These are phyloP conservation scores for Microctenopoma stevenorrisi DNA, from an alignment of 2,797 vertebrate genomes.

Conservation along the genomic window DNA sequence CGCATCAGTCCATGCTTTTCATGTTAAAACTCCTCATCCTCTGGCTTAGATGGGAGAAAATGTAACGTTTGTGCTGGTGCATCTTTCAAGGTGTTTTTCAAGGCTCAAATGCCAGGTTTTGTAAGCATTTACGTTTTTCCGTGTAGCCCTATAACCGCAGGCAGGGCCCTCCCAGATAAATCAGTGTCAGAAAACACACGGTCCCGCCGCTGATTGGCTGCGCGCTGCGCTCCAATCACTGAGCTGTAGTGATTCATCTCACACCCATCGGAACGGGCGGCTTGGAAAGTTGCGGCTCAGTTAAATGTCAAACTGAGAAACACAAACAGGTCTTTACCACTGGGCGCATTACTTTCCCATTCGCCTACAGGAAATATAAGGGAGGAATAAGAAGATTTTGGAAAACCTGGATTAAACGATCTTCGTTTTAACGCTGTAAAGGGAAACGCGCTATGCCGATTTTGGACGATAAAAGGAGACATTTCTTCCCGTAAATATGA, in stretches of 20 bases:
- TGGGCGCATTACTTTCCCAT: background rate
- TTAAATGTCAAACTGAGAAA: constrained; percentile 15
- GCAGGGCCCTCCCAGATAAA: constrained; percentile 48
- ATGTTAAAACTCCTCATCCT: background rate
- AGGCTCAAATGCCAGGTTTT: background rate
- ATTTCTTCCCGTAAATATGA: background rate
- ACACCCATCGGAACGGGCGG: constrained; percentile 35
- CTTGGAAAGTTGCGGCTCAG: constrained; percentile 32
- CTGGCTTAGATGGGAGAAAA: background rate
- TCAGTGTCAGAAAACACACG: constrained; percentile 61
- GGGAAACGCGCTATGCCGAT: background rate
- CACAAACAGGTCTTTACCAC: background rate
- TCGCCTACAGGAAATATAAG: background rate
- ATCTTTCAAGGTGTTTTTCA: background rate
- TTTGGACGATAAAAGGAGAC: background rate
- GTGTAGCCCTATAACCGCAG: background rate
- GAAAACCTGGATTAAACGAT: constrained; percentile 4
- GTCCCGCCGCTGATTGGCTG: constrained; percentile 74
- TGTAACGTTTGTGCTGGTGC: background rate
- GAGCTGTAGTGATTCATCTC: constrained; percentile 57
- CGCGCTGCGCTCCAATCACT: constrained; percentile 66
- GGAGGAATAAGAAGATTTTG: background rate
- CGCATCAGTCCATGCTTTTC: background rate
- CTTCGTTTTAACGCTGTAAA: background rate
- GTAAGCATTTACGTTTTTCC: background rate